Evolutionary conservation across 2,797 vertebrate species (phyloP).

Genomic region (Acrossocheilus fasciatus): DNA sequence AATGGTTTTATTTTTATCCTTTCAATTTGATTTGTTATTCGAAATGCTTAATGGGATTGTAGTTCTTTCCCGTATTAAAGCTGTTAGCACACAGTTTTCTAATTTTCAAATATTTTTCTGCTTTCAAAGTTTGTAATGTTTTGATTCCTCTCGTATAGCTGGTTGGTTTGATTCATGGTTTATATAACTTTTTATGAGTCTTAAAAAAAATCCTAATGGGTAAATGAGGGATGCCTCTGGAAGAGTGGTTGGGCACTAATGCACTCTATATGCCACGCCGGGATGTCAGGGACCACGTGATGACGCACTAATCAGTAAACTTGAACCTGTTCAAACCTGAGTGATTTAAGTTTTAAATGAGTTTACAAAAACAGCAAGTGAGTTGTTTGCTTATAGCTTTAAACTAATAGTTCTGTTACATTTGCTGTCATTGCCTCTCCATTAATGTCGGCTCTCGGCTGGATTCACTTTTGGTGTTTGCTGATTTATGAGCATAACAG

Average conservation of each 20-base stretch:
- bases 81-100: background rate
- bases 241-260: background rate
- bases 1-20: background rate
- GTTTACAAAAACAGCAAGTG: background rate
- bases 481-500: background rate
- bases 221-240: background rate
- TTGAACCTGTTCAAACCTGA: background rate
- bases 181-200: background rate
- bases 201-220: background rate
- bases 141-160: background rate
- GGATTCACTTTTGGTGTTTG: background rate
- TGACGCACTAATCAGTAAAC: background rate
- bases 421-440: background rate
- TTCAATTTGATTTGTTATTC: background rate
- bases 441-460: background rate
- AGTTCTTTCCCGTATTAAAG: background rate
- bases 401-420: background rate
- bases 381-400: background rate
- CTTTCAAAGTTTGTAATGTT: background rate
- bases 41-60: background rate
- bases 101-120: background rate
- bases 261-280: background rate
- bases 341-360: background rate
- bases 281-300: background rate
- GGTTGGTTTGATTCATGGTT: background rate